These are phyloP conservation scores for Tuberolachnus salignus DNA, from an alignment of 2,888 invertebrate species.

Conservation along the genomic window DNA sequence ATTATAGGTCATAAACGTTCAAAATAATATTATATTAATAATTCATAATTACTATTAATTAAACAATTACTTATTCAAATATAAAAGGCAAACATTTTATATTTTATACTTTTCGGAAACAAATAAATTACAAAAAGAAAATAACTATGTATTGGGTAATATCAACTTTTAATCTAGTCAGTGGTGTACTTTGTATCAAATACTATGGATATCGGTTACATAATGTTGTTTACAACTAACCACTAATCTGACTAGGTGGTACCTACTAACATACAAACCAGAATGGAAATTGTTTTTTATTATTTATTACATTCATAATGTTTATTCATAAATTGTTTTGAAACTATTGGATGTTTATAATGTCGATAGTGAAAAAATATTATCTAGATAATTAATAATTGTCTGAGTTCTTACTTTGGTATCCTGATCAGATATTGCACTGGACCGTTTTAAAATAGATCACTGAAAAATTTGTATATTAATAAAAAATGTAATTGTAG, in stretches of 20 bases:
- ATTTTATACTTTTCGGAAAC: neutral
- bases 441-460: neutral
- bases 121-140: too few species aligned
- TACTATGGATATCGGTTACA: neutral
- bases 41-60: too few species aligned
- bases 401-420: slow-evolving; percentile 41
- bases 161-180: too few species aligned
- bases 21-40: neutral
- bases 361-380: too few species aligned
- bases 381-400: neutral
- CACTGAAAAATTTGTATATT: neutral
- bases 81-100: too few species aligned
- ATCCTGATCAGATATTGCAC: slow-evolving; percentile 24
- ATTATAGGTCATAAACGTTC: neutral
- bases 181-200: too few species aligned
- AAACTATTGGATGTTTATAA: too few species aligned
- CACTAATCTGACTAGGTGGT: neutral
- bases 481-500: neutral
- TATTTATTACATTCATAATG: neutral
- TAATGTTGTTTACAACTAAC: neutral
- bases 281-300: too few species aligned
- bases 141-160: too few species aligned
- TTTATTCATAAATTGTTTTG: neutral
- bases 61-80: too few species aligned
- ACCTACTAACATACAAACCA: neutral